Evolutionary conservation across 2,888 invertebrate genomes (phyloP), one percentile per base, ranked within the genome.

Genomic region (Tachina fera): DNA sequence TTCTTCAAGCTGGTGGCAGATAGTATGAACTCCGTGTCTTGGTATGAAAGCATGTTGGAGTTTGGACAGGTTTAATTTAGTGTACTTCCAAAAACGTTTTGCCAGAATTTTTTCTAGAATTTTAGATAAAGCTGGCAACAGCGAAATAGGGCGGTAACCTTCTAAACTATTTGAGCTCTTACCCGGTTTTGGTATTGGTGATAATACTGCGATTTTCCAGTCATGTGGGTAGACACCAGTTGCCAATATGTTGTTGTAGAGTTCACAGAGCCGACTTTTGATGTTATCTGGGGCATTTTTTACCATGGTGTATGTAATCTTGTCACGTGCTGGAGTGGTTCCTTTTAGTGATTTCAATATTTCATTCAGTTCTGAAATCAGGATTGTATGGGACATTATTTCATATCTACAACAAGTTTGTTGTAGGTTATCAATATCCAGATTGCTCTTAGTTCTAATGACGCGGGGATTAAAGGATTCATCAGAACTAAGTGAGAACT

Each of bases 21-120:
- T 51, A 16, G 51, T 51, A 10, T 51, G 51, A 16, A 51, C 51
- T 51, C 16, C 16, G 10, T 51, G 51, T 51, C 51, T 51, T 6
- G 9, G 51, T 16, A 51, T 6, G 10, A 16, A 51, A 16, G 51
- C 51, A 10, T 51, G 51, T 0, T 51, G 51, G 6, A 51, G 1
- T 51, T n/a, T 51, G 6, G 51, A 19, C 51, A 51, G 10, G 51
- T 51, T 51, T 16, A 10, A 51, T 16, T 16, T 51, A 1, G 51
- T 16, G 16, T 51, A 51, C 51, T 51, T 51, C 51, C 51, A 51
- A 51, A 51, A 51, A 51, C 51, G 51, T 19, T 51, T 51, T 16
- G 51, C 16, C 51, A 51, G n/a, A 16, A 16, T 51, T 51, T 51
- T 51, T 16, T 51, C 16, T 9, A 31, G 31, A 51, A 51, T 51